Base-by-base conservation (phyloP, 2,888 invertebrate species). In the Drosophila emarginata region DNA sequence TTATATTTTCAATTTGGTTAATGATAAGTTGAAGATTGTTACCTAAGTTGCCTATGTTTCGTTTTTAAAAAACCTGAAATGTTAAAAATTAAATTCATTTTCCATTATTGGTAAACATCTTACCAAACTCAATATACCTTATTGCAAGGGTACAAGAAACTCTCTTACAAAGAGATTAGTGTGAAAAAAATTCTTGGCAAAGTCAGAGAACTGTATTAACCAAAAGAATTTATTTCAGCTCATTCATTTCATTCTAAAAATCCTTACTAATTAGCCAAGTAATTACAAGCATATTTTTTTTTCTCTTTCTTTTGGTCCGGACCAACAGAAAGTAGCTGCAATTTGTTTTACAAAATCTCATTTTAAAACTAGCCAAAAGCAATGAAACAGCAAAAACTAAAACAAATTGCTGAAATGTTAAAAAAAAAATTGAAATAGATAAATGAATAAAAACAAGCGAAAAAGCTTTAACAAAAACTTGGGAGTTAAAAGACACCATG, bases 261-360 rank as follows among this genome's bases (percentile, higher is more conserved):
- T 79, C 82, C 76, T 57, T 62, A 80, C 89, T 88, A 88, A 88
- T 88, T 88, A 82, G 87, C 77, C 76, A 89, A 73, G 87, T 86
- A 88, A 89, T 88, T 88, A 78, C 89, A 64, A 67, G 76, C 78
- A 79, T 51, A 9, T 23, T 53, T 53, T 45, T 45, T 21, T 45
- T 18, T 40, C 2, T 9, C 6, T 21, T 21, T 45, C 12, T 12
- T 21, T 88, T 73, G 72, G 62, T 36, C 50, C 45, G 53, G 75
- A 61, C 66, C 50, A 61, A 62, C 71, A 76, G 40, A 45, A 88
- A 88, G 79, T 79, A 78, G 76, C 76, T 76, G 82, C 86, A 82
- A 89, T 88, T 89, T 82, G 88, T 88, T 79, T 74, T 65, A 67
- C 73, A 57, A 77, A 81, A 87, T 81, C 73, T 63, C 71, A 73